Conservation (phyloP, 2,113 vertebrate species). For the Chascanopsetta lugubris region DNA sequence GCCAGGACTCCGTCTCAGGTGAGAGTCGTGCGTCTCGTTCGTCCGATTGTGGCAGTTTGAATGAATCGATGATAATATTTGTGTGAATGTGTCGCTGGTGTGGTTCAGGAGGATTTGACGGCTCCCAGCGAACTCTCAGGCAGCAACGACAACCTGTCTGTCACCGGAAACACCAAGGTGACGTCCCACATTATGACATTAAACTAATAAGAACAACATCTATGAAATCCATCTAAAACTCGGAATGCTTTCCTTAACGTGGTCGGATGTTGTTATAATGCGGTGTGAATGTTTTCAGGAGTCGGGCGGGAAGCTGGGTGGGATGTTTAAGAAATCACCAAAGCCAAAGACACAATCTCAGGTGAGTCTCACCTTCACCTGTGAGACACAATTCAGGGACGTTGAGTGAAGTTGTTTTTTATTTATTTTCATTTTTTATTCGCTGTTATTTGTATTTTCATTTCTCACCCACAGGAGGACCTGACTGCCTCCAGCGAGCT, state of each 20-base stretch:
- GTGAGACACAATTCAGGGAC: background rate
- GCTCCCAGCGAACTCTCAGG: constrained; percentile 15
- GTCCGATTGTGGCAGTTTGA: background rate
- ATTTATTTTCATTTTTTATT: background rate
- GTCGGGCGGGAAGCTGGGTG: background rate
- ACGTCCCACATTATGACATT: too few species aligned
- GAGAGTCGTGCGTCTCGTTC: constrained; percentile 3
- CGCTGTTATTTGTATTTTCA: too few species aligned
- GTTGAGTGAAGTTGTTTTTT: background rate
- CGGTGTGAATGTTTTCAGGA: background rate
- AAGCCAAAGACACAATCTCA: constrained; percentile 32
- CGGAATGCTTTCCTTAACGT: too few species aligned
- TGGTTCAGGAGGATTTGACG: constrained; percentile 46
- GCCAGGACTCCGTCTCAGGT: constrained; percentile 51
- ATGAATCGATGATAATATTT: too few species aligned
- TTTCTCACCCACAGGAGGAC: constrained; percentile 47
- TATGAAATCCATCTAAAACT: too few species aligned
- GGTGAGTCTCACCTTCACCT: constrained; percentile 25
- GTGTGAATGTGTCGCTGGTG: background rate
- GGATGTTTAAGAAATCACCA: background rate
- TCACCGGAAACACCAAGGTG: constrained; percentile 40
- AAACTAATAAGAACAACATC: too few species aligned
- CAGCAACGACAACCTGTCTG: constrained; percentile 27
- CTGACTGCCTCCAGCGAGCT: background rate
- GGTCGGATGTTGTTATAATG: background rate